Conservation (phyloP, 2,797 vertebrate species). For the Spondyliosoma cantharus region DNA sequence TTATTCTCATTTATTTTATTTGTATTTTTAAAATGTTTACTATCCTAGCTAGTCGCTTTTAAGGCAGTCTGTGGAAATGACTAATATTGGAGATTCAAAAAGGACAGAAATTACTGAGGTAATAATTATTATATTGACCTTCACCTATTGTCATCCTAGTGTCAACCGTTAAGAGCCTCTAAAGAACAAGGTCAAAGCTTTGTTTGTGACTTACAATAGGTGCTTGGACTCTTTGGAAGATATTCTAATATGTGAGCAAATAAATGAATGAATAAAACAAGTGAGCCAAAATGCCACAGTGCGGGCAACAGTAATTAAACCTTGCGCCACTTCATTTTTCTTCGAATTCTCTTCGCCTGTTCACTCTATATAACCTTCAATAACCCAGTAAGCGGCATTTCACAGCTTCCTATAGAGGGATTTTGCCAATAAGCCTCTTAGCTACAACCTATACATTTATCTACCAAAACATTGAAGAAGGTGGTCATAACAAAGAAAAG, state of each 20-base stretch:
- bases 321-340: not conserved
- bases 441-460: slow-evolving; percentile 44
- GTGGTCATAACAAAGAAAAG: slow-evolving; percentile 10
- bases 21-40: not conserved
- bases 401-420: slow-evolving; percentile 34
- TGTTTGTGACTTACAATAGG: not conserved
- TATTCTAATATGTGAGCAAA: not conserved
- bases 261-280: slow-evolving; percentile 15
- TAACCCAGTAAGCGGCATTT: slow-evolving; percentile 45
- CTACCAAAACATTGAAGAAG: slow-evolving; percentile 32
- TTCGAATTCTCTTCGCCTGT: not conserved
- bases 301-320: not conserved
- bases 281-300: slow-evolving; percentile 5
- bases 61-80: not conserved
- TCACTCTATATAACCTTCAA: slow-evolving; percentile 30
- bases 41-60: not conserved
- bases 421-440: slow-evolving; percentile 51
- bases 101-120: not conserved
- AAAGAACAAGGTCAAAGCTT: slow-evolving; percentile 28
- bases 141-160: slow-evolving; percentile 14
- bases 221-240: not conserved
- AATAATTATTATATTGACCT: slow-evolving; percentile 24
- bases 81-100: slow-evolving; percentile 7
- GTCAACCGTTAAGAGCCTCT: slow-evolving; percentile 24
- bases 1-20: not conserved